These are phyloP conservation scores for Acropternis orthonyx DNA, from an alignment of 2,797 vertebrate species.

Conservation along the genomic window DNA sequence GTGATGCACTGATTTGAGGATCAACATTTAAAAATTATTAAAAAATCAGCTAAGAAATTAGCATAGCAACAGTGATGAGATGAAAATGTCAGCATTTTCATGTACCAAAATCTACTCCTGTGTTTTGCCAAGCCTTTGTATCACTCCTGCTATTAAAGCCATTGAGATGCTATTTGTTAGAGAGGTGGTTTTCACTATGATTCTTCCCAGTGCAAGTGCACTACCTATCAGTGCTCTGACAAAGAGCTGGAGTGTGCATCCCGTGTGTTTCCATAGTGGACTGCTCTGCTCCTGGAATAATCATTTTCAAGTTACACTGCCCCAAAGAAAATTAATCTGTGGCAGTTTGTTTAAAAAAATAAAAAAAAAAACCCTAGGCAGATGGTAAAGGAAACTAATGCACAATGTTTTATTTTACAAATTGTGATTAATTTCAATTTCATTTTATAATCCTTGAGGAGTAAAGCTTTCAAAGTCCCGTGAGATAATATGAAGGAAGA, in stretches of 20 bases:
- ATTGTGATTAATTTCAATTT: conserved; percentile 55
- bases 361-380: background rate
- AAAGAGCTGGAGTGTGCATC: background rate
- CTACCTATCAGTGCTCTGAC: background rate
- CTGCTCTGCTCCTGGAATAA: background rate
- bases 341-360: background rate
- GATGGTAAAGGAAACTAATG: conserved; percentile 41
- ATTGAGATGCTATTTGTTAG: background rate
- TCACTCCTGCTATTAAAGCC: background rate
- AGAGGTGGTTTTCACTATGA: background rate
- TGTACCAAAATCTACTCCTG: background rate
- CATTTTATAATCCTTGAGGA: conserved; percentile 17
- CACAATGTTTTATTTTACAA: conserved; percentile 33
- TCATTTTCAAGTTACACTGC: background rate
- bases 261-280: background rate
- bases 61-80: background rate
- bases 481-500: background rate
- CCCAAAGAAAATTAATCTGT: conserved; percentile 38
- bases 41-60: background rate
- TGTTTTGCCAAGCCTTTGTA: background rate
- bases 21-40: background rate
- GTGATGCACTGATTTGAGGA: background rate
- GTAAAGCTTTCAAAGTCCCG: background rate
- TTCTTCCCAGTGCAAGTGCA: background rate
- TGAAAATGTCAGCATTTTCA: background rate